Evolutionary conservation across 2,797 vertebrate genomes (phyloP).

Genomic region (Gymnoscopelus braueri): DNA sequence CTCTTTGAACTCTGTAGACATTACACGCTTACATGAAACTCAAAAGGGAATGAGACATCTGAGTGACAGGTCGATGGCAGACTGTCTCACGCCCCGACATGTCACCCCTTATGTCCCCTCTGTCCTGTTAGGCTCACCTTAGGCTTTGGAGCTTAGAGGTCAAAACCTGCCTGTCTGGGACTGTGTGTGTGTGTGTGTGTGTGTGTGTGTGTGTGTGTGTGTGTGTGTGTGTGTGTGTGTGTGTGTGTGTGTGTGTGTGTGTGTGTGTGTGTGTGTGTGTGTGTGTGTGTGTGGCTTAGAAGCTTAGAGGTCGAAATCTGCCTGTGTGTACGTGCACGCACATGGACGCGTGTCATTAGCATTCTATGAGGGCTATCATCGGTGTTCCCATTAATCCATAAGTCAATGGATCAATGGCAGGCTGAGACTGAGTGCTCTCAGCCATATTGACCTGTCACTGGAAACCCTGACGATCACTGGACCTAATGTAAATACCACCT

Average conservation of each 20-base stretch:
- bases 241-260: background rate
- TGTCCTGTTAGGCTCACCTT: slow-evolving; percentile 45
- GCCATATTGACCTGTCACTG: slow-evolving; percentile 75
- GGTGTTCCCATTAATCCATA: slow-evolving; percentile 74
- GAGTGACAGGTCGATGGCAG: slow-evolving; percentile 67
- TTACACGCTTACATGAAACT: no score
- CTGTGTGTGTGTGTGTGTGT: background rate
- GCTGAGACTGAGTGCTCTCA: slow-evolving; percentile 72
- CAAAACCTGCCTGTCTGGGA: slow-evolving; percentile 48
- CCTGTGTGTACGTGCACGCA: slow-evolving; percentile 27
- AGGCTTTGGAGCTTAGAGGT: slow-evolving; percentile 52
- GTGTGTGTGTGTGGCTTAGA: slow-evolving; percentile 8
- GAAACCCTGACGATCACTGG: slow-evolving; percentile 69
- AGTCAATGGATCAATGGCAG: slow-evolving; percentile 70
- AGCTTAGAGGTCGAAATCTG: no score
- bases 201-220: slow-evolving; percentile 13
- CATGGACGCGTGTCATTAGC: slow-evolving; percentile 42
- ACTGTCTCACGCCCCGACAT: slow-evolving; percentile 43
- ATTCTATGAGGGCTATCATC: slow-evolving; percentile 66
- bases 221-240: slow-evolving; percentile 11
- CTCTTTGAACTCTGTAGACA: no score
- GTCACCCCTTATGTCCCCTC: slow-evolving; percentile 40
- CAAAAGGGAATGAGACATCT: slow-evolving; percentile 30
- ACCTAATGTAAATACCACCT: slow-evolving; percentile 66
- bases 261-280: slow-evolving; percentile 11